phyloP scores from a whole-genome alignment of 2,888 invertebrate species.

The Phyto melanocephala region DNA sequence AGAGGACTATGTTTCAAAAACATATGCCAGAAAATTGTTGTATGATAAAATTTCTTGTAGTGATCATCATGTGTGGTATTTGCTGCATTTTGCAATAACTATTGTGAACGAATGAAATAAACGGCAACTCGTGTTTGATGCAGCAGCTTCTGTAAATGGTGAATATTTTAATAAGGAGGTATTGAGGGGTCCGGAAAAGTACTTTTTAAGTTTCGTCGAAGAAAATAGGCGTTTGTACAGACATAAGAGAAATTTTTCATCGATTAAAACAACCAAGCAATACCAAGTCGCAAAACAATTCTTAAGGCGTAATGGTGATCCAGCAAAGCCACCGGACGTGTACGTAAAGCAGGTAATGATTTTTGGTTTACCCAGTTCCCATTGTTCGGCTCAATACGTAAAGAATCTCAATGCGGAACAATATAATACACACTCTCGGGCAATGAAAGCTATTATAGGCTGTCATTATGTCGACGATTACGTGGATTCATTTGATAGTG shows the following conservation, averaged over 20 bases:
- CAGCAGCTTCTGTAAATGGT: conserved; percentile 8
- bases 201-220: conserved; percentile 55
- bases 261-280: conserved; percentile 26
- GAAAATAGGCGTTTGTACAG: conserved; percentile 49
- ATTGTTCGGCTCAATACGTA: conserved; percentile 55
- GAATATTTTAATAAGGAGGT: conserved; percentile 52
- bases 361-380: conserved; percentile 57
- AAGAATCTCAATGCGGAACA: too few species aligned
- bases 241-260: conserved; percentile 42
- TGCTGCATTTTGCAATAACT: conserved; percentile 35
- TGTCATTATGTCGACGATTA: too few species aligned
- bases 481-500: conserved; percentile 49
- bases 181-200: conserved; percentile 44
- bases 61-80: not conserved
- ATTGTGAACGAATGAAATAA: conserved; percentile 39
- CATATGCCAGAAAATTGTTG: too few species aligned
- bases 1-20: too few species aligned
- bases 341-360: conserved; percentile 61
- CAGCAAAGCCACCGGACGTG: conserved; percentile 19
- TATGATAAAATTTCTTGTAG: not conserved
- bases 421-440: too few species aligned
- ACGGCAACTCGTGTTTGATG: conserved; percentile 34
- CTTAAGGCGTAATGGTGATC: conserved; percentile 40
- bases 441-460: too few species aligned
- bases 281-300: conserved; percentile 47